Conservation (phyloP, 2,113 vertebrate species). For the Felis chaus region DNA sequence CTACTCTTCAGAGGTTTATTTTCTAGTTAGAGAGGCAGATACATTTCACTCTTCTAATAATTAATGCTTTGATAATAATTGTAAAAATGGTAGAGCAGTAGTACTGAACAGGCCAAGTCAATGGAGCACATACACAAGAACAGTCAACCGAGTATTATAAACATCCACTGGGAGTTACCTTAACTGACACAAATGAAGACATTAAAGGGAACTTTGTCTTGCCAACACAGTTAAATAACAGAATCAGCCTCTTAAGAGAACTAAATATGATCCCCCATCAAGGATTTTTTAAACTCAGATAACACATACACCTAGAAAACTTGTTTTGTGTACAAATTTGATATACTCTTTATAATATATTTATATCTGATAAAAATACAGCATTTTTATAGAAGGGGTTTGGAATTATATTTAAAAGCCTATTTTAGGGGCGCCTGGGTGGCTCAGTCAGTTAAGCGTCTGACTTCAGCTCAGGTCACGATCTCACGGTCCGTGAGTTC, state of each 20-base stretch:
- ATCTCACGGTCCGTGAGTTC: too few species aligned
- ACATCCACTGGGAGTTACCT: not conserved
- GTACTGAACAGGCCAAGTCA: not conserved
- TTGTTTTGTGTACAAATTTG: not conserved
- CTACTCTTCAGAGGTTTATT: not conserved
- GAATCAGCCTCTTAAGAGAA: not conserved
- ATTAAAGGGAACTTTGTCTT: not conserved
- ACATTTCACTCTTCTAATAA: not conserved
- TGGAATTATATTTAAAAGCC: not conserved
- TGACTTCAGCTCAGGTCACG: too few species aligned
- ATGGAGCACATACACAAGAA: not conserved
- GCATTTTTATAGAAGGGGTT: not conserved
- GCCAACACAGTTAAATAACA: not conserved
- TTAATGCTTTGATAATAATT: not conserved
- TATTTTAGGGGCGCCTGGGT: not conserved
- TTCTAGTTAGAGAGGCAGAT: not conserved
- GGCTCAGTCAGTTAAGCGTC: too few species aligned
- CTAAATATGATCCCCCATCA: not conserved
- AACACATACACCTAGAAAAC: not conserved
- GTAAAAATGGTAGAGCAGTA: not conserved
- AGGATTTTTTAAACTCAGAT: not conserved
- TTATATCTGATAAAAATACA: not conserved
- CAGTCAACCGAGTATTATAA: not conserved
- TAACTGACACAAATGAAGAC: not conserved
- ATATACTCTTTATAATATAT: not conserved